Percentiles rank a stretch among this genome's conserved stretches.
Evolutionary conservation across 2,113 vertebrate genomes (phyloP).

Genomic region (Monarcha castaneiventris): DNA sequence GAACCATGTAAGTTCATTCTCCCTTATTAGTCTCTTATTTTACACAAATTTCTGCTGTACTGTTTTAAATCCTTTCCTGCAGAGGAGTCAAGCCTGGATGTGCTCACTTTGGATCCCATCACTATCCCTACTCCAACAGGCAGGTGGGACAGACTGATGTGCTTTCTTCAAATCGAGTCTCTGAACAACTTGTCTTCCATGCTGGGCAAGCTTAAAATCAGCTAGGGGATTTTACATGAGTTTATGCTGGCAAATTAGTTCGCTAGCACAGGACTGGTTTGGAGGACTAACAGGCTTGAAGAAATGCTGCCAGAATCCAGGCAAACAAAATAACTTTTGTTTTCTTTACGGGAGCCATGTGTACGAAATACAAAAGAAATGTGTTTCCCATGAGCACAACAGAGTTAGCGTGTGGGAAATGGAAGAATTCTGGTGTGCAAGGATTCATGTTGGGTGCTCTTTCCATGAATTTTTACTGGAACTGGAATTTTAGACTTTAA

Average conservation of each 20-base stretch:
- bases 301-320: neutral
- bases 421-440: neutral
- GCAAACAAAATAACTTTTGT: neutral
- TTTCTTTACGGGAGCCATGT: neutral
- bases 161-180: neutral
- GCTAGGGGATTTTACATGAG: neutral
- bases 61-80: neutral
- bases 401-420: neutral
- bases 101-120: neutral
- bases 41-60: neutral
- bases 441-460: neutral
- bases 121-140: neutral
- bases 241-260: neutral
- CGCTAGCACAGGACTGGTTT: neutral
- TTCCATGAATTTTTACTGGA: neutral
- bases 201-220: neutral
- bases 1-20: neutral
- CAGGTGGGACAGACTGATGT: neutral
- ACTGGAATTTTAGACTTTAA: neutral
- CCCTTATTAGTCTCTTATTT: neutral
- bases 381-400: neutral
- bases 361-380: neutral
- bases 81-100: neutral
- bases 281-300: neutral
- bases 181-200: neutral